Evolutionary conservation across 64 coral and sea anemone genomes (phyloP), one percentile per base, ranked within the genome.

Genomic region (Dendronephthya gigantea): DNA sequence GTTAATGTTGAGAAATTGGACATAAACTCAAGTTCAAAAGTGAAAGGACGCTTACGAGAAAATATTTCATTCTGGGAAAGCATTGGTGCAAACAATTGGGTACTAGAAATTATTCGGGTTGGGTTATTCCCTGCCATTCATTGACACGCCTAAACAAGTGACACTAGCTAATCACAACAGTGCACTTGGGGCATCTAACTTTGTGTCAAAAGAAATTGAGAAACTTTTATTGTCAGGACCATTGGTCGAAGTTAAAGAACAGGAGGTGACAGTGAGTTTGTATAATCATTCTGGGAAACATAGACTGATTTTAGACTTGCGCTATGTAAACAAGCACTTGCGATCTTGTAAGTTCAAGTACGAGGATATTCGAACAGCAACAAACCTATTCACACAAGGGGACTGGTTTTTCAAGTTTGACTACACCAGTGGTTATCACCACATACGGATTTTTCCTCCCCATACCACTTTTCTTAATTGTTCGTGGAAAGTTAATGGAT

Each of bases 81-180:
- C 34, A 86, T 90, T 82, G 85, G 85, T 16, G 89, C 83, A 6
- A 84, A 39, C 41, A 47, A 11, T 48, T 85, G 59, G 89, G 83
- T 90, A 34, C 81, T 90, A 25, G 76, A 90, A 31, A 66, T 90
- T 48, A 85, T 90, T 25, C 37, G 40, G 1, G 50, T 86, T 45
- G 91, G 91, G 8, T n/a, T 92, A 92, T 19, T 50, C 39, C 30
- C n/a, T 86, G 49, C 91, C 91, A 50, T 92, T 92, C 68, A 65
- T 66, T 6, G 68, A 72, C 4, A 28, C 84, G 35, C 91, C 91
- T 33, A 39, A 51, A 48, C 47, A 40, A 23, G 65, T 43, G 45
- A 59, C 39, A 9, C 85, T 92, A 38, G 51, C 48, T 16, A 92
- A 92, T 47, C 90, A 92, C 48, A 16, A 16, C 7, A 92, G 90